Conservation (phyloP, 2,113 vertebrate genomes). For the Sceloporus tristichus region DNA sequence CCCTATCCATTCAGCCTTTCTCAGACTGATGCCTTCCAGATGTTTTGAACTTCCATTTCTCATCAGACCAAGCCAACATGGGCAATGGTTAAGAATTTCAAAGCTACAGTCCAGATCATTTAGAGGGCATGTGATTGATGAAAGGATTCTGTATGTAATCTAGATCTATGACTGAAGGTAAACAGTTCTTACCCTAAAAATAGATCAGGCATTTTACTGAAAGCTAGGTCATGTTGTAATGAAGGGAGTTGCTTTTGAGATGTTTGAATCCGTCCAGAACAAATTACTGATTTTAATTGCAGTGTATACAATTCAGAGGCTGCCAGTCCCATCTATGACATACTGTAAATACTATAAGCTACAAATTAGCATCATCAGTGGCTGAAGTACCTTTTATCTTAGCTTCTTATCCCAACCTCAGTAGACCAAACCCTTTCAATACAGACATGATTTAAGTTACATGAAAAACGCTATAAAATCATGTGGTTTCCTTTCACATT, state of each 20-base stretch:
- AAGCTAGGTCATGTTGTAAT: neutral
- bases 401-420: constrained; percentile 57
- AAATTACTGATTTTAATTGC: constrained; percentile 57
- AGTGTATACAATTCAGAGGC: constrained; percentile 44
- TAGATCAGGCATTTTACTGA: neutral
- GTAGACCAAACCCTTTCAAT: constrained; percentile 60
- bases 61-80: neutral
- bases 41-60: neutral
- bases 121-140: neutral
- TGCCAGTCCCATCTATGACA: constrained; percentile 51
- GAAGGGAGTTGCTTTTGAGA: neutral
- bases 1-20: neutral
- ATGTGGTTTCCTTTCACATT: constrained; percentile 69
- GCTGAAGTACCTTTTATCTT: constrained; percentile 49
- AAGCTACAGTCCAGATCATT: neutral
- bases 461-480: constrained; percentile 65
- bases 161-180: neutral
- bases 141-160: neutral
- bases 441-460: constrained; percentile 67
- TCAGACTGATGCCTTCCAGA: neutral
- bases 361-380: constrained; percentile 59
- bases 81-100: neutral
- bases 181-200: neutral
- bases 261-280: constrained; percentile 39
- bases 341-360: constrained; percentile 59